Percentiles rank a stretch among this genome's conserved stretches.
phyloP scores from a whole-genome alignment of 2,113 vertebrate genomes.

The Actinemys pallida region DNA sequence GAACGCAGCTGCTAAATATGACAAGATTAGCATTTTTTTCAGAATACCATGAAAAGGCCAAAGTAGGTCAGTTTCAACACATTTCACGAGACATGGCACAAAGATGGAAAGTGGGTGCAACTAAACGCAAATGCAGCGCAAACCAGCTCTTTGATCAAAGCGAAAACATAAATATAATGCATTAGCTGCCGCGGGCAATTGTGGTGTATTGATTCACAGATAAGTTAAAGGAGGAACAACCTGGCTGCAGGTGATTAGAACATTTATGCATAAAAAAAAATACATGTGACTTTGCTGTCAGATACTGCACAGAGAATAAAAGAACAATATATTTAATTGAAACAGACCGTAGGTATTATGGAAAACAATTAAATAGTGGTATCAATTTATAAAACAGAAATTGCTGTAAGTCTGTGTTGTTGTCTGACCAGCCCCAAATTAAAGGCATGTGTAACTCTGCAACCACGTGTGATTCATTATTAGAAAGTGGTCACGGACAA shows the following conservation, averaged over 20 bases:
- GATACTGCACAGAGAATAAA: not conserved
- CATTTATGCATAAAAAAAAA: not conserved
- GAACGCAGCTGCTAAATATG: conserved; percentile 99
- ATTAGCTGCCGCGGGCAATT: not conserved
- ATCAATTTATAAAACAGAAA: not conserved
- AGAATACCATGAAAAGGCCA: conserved; percentile 74
- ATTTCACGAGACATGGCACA: conserved; percentile 42
- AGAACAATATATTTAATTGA: not conserved
- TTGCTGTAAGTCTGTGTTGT: not conserved
- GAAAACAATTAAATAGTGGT: conserved; percentile 22
- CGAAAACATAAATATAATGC: not conserved
- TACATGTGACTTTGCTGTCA: not conserved
- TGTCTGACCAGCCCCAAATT: rapidly evolving
- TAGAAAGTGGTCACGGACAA: not conserved
- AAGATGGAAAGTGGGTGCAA: conserved; percentile 35
- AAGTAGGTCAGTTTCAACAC: conserved; percentile 64
- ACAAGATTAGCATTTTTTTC: conserved; percentile 92
- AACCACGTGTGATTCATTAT: not conserved
- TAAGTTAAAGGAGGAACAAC: not conserved
- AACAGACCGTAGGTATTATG: not conserved
- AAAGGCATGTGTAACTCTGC: not conserved
- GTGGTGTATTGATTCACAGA: not conserved
- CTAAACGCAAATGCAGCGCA: conserved; percentile 11
- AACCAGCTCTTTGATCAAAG: conserved; percentile 35
- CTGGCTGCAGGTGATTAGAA: not conserved